Base-by-base conservation (phyloP, 2,888 invertebrate genomes). In the Drosophila paranaensis region DNA sequence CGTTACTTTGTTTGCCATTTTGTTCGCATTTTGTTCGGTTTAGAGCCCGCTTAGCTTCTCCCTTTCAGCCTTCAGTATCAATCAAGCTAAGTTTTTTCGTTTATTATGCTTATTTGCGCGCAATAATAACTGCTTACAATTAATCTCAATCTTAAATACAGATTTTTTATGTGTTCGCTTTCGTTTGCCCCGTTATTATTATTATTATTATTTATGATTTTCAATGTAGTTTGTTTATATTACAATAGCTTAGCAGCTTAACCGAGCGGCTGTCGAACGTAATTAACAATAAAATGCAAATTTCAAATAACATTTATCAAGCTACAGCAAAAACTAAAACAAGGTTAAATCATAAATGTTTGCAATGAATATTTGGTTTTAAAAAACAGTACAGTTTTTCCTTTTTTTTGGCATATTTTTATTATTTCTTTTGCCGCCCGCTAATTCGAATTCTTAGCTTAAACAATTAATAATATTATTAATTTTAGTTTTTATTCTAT, bases 121-220 rank as follows among this genome's bases (percentile, higher is more conserved):
- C 82, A 75, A 81, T 87, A 69, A 79, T 87, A 87, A 87, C 79
- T 82, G 82, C 87, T 87, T 87, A 86, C 72, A 78, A 73, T 63
- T 77, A 71, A 71, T 62, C 71, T 88, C 69, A 83, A 83, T 83
- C 83, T 83, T 84, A 86, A 79, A 68, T 70, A 71, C 60, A 86
- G 67, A 48, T 48, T 48, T 48, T 48, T 48, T 57, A n/a, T 72
- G 33, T 64, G 48, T 50, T 50, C 33, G 48, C n/a, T 25, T 53
- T 63, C 61, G 48, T 50, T 50, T 16, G 48, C n/a, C 14, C 48
- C 63, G 20, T 51, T 67, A 37, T 50, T 69, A 56, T 65, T 64
- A 56, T 65, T 64, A 42, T 65, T 64, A 42, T 50, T 69, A 60
- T 65, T 62, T 77, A 64, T 71, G 56, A 56, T 60, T 63, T 68